These are phyloP conservation scores for Anarhynchus alexandrinus DNA, from an alignment of 2,113 vertebrate genomes.

Conservation along the genomic window DNA sequence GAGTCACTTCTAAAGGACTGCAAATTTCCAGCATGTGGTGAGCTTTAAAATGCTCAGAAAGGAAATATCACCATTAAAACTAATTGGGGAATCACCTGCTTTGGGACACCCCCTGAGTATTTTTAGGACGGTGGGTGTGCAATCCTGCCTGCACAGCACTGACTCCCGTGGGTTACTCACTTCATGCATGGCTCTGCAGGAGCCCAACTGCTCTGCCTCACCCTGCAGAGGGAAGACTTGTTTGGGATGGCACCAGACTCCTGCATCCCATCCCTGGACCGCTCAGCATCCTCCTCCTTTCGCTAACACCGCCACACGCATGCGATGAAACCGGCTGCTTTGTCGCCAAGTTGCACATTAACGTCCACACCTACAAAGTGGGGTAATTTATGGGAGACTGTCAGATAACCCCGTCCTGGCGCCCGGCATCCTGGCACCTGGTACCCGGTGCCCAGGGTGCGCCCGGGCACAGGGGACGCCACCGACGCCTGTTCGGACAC, in stretches of 20 bases:
- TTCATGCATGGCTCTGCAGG: neutral
- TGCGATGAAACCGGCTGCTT: neutral
- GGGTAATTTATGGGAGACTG: neutral
- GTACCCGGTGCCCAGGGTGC: neutral
- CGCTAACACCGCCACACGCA: fast-evolving
- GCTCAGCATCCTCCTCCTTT: neutral
- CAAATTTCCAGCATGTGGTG: neutral
- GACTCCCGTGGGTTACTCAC: neutral
- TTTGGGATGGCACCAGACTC: neutral
- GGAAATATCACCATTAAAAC: neutral
- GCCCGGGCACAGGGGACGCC: neutral
- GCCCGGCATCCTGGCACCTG: neutral
- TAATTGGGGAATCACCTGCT: neutral
- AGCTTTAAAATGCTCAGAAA: neutral
- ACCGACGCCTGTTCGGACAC: neutral
- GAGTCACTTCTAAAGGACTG: neutral
- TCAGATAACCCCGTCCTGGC: neutral
- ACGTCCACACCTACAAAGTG: neutral
- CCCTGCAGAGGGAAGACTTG: neutral
- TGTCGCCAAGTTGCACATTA: neutral
- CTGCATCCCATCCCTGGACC: fast-evolving
- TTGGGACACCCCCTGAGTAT: neutral
- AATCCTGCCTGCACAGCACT: neutral
- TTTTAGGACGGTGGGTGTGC: neutral
- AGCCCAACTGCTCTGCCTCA: neutral